phyloP scores from a whole-genome alignment of 2,113 vertebrate species.

The Melanostigma gelatinosum region DNA sequence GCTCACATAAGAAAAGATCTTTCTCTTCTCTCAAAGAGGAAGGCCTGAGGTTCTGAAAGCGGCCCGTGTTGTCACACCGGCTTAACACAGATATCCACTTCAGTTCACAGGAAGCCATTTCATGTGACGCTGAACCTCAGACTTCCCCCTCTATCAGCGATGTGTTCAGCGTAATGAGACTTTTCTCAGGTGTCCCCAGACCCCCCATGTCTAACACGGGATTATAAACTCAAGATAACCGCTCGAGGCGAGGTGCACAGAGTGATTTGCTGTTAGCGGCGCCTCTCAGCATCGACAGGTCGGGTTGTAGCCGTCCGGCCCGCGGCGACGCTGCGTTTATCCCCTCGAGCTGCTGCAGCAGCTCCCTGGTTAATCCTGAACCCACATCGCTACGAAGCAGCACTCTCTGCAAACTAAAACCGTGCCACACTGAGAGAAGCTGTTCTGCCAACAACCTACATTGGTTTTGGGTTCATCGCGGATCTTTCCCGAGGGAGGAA shows the following conservation, averaged over 20 bases:
- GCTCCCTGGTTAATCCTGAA: conserved; percentile 42
- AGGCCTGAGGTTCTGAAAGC: background rate
- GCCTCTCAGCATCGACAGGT: conserved; percentile 11
- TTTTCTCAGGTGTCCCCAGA: conserved; percentile 4
- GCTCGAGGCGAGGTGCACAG: background rate
- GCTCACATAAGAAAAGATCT: background rate
- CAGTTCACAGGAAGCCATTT: conserved; percentile 19
- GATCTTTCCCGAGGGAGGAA: background rate
- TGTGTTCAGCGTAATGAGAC: conserved; percentile 20
- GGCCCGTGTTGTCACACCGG: background rate
- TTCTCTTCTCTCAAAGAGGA: background rate
- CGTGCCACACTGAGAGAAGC: background rate
- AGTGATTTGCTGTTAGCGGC: conserved; percentile 16
- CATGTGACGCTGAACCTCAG: background rate
- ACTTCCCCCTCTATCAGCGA: conserved; percentile 11
- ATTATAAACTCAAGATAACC: conserved; percentile 26
- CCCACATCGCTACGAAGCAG: conserved; percentile 16
- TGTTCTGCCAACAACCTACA: background rate
- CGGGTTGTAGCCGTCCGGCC: background rate
- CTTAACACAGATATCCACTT: background rate
- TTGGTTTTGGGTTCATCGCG: background rate
- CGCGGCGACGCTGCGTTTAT: conserved; percentile 27
- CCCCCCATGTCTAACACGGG: background rate
- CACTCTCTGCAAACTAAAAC: background rate
- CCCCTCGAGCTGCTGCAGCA: background rate